Percentiles rank a stretch among this genome's conserved stretches.
These are phyloP conservation scores for Halocynthia aurantium DNA, from an alignment of 23 tunicate species.

Conservation along the genomic window DNA sequence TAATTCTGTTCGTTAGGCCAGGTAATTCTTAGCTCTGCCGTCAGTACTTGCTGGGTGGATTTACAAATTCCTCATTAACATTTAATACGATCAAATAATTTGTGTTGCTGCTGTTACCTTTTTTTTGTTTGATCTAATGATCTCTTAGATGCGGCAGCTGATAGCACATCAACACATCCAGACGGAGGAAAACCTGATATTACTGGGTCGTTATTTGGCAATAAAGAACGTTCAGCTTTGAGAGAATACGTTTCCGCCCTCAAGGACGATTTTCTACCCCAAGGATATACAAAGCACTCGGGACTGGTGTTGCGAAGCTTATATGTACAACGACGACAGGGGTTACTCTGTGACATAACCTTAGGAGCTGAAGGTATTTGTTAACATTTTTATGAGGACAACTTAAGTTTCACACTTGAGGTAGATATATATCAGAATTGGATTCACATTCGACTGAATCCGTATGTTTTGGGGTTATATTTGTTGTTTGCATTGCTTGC, in stretches of 20 bases:
- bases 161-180: conserved; percentile 56
- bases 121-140: not conserved
- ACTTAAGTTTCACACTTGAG: too few species aligned
- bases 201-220: not conserved
- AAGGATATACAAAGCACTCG: conserved; percentile 12
- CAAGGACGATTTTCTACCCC: conserved; percentile 21
- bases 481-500: too few species aligned
- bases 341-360: conserved; percentile 80
- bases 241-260: conserved; percentile 15
- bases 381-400: too few species aligned
- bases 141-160: conserved; percentile 57
- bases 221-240: conserved; percentile 20
- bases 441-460: too few species aligned
- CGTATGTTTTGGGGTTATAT: too few species aligned
- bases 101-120: not conserved
- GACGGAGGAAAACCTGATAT: conserved; percentile 6
- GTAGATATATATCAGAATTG: too few species aligned
- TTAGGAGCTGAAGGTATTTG: conserved; percentile 63
- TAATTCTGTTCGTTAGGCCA: too few species aligned
- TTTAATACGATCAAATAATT: too few species aligned
- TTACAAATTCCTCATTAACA: too few species aligned
- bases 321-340: conserved; percentile 34
- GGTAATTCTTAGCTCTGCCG: too few species aligned
- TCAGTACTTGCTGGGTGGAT: too few species aligned
- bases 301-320: conserved; percentile 18